Base-by-base conservation (phyloP, 1,140 invertebrate species). In the Brachionus plicatilis region DNA sequence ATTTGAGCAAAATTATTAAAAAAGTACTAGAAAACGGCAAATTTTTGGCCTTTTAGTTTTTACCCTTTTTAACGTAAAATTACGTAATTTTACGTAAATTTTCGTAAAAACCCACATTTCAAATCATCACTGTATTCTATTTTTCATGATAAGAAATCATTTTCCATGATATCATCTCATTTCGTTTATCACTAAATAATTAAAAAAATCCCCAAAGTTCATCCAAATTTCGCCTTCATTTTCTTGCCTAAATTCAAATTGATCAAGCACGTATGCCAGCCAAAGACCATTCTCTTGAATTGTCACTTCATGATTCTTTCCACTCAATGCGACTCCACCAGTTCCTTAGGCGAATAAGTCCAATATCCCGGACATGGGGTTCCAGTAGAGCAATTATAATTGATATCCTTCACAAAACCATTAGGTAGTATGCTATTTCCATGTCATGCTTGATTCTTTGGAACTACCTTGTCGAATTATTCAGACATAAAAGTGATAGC, bases 261-360 rank as follows among this genome's bases (percentile, higher is more conserved):
- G 93, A 87, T 94, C 92, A 17, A 70, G 24, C 1, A 84, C 14
- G 4, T 9, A 3, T 47, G 27, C 6, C 20, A 6, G 43, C 9
- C 9, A 29, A n/a, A 83, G 43, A 20, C 97, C 97, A 99, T 90
- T 75, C 17, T 43, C 0, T 37, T 14, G 65, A 83, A 14, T 70
- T 20, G 29, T 84, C 83, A 70, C 43, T 72, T 60, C 83, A 84
- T 17, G 37, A 65, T 12, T 97, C 97, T 87, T 96, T 97, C 97
- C 97, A 99, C 90, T 99, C 97, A 1, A 94, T 93, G 88, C 98
- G 98, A 27, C 96, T 96, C 97, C 96, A 98, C 0, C 96, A 96
- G 91, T 99, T 99, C 66, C 80, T 83, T 14, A 83, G 41, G 12
- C 80, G 20, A 29, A 83, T 66, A 3, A 83, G 29, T 24, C 66